Base-by-base conservation (phyloP, 1,140 invertebrate species). In the Drosophila parvula region DNA sequence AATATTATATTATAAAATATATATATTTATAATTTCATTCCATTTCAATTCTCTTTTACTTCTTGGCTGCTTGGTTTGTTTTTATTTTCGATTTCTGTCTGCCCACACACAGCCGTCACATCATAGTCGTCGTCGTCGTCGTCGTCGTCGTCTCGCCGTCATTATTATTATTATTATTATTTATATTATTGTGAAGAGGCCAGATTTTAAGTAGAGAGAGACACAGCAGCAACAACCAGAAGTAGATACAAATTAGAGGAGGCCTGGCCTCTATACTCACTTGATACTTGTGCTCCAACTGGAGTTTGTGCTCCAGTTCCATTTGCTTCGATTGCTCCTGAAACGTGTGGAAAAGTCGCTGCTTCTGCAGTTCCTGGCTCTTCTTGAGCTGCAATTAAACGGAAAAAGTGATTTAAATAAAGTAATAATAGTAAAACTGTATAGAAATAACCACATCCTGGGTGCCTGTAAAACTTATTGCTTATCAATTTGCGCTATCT, bases 291-390 rank as follows among this genome's bases (percentile, higher is more conserved):
- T 97, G 96, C 92, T 97, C 94, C 76, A 97, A 93, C 92, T 98
- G 96, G 77, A 97, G 95, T 92, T 98, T 96, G 92, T 98, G 97
- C 86, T 97, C 94, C 84, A 97, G 95, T 53, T 96, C 96, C 81
- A 98, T 93, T 92, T 98, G 96, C 90, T 97, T 96, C 79, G 97
- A 95, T 90, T 98, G 96, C 65, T 96, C 96, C 83, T 98, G 96
- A 92, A 96, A 98, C 89, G 97, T 96, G 89, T 97, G 96, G 53
- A 97, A 93, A 53, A 98, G 94, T 74, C 97, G 95, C 92, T 98
- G 96, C 83, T 98, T 97, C 90, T 98, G 97, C 81, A 98, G 93
- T 88, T 98, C 96, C 92, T 98, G 97, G 78, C 97, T 96, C 92
- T 98, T 97, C 93, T 98, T 97, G 91, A 98, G 93, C 95, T 96